Conservation (phyloP, 1,140 invertebrate genomes). For the Eurosta solidaginis region DNA sequence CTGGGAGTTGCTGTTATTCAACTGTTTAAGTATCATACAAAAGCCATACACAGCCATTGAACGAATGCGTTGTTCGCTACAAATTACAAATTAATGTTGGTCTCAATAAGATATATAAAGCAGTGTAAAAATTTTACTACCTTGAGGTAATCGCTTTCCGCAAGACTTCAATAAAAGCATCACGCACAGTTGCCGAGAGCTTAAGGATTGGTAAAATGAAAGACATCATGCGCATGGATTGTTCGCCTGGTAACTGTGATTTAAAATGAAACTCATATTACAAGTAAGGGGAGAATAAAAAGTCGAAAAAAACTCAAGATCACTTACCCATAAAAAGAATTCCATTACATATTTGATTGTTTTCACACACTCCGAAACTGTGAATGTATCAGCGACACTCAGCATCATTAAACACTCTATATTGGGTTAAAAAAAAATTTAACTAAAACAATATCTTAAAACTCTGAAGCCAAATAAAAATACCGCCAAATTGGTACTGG, state of each 20-base stretch:
- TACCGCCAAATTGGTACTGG: constrained; percentile 52
- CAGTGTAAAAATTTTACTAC: too few species aligned
- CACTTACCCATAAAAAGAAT: constrained; percentile 51
- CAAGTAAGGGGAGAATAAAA: neutral
- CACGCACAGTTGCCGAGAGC: constrained; percentile 49
- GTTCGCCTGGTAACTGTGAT: constrained; percentile 50
- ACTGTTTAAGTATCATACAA: constrained; percentile 55
- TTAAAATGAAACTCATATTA: neutral
- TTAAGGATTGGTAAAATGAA: constrained; percentile 54
- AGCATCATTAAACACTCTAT: constrained; percentile 52
- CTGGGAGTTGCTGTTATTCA: constrained; percentile 53
- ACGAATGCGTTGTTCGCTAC: constrained; percentile 45
- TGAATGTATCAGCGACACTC: constrained; percentile 55
- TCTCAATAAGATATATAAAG: too few species aligned
- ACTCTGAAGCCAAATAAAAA: neutral
- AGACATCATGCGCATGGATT: constrained; percentile 59
- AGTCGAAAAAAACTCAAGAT: neutral
- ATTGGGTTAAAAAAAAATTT: neutral
- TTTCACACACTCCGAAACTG: constrained; percentile 51
- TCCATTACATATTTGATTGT: constrained; percentile 53
- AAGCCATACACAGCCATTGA: constrained; percentile 57
- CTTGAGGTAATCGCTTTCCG: constrained; percentile 51
- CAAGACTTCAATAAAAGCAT: constrained; percentile 53
- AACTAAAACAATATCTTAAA: neutral
- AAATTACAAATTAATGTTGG: too few species aligned